Evolutionary conservation across 2,888 invertebrate genomes (phyloP).

Genomic region (Spisula subtruncata): DNA sequence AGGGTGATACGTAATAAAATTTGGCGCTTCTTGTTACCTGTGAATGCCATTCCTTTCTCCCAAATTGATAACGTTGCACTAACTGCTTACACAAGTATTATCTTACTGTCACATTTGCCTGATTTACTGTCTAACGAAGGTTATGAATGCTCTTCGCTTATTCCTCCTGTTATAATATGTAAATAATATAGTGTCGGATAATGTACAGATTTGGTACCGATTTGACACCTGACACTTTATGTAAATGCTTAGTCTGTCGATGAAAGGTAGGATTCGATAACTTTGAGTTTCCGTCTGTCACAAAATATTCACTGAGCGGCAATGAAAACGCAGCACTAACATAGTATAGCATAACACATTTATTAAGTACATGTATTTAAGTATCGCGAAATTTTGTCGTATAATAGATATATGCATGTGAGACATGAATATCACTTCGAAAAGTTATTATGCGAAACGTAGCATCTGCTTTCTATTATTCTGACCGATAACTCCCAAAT

Average conservation of each 20-base stretch:
- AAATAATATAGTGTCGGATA: not conserved
- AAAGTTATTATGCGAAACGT: too few relatives aligned
- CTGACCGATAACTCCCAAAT: too few relatives aligned
- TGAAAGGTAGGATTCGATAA: not conserved
- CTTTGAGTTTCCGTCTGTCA: not conserved
- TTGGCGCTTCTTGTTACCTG: not conserved
- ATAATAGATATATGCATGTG: too few relatives aligned
- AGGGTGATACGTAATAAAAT: not conserved
- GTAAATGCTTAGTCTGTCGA: not conserved
- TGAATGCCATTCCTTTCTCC: not conserved
- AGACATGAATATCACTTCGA: too few relatives aligned
- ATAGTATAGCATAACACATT: too few relatives aligned
- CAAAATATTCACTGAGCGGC: too few relatives aligned
- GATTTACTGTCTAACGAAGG: not conserved
- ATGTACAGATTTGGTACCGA: not conserved
- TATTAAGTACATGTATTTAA: too few relatives aligned
- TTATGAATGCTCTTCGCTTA: not conserved
- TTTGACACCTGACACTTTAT: not conserved
- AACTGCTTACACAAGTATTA: not conserved
- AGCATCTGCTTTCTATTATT: too few relatives aligned
- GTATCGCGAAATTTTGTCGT: too few relatives aligned
- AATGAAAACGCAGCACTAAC: too few relatives aligned
- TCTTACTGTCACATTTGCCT: not conserved
- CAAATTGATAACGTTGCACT: conserved; percentile 6
- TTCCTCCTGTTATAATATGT: not conserved